Evolutionary conservation across 2,888 invertebrate genomes (phyloP), one percentile per base, ranked within the genome.

Genomic region (Drosophila subsilvestris): DNA sequence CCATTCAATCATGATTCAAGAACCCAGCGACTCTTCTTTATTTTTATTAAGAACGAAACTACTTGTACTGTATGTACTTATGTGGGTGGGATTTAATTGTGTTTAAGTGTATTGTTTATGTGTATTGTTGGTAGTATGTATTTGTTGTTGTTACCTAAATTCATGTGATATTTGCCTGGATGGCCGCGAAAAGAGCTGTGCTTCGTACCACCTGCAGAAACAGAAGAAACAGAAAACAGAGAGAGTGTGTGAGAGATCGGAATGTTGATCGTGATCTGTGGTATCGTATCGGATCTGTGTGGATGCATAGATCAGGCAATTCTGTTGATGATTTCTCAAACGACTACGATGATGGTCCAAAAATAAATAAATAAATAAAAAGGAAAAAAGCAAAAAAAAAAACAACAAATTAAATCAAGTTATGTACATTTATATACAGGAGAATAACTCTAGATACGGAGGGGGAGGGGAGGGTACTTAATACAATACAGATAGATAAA

Each of bases 91-190:
- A 43, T 25, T 57, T 57, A 12, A 9, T n/a, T 51, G 43, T 43
- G 32, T 62, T 50, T 42, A 2, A 0, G 20, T 32, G 32, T 3
- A 43, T 53, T 44, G 29, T 55, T 67, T 65, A 14, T 37, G n/a
- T 54, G 22, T 54, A 45, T 29, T 48, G n/a, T 27, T 51, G 42
- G 2, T 27, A 3, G 37, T 17, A 42, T 49, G 45, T 62, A 44
- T 43, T 44, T 51, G n/a, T 73, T 43, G 44, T 83, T 77, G 74
- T 91, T 91, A 91, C 91, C 91, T 91, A 91, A 91, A 88, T 90
- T 89, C 80, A 90, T 89, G 86, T 90, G 91, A 90, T 90, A 90
- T 90, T 91, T 91, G 89, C 90, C 90, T 86, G 90, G 90, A 88
- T 90, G 91, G 87, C 91, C 88, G 80, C 90, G 91, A 86, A 90